Evolutionary conservation across 2,888 invertebrate species (phyloP).

Genomic region (Coenonympha glycerion): DNA sequence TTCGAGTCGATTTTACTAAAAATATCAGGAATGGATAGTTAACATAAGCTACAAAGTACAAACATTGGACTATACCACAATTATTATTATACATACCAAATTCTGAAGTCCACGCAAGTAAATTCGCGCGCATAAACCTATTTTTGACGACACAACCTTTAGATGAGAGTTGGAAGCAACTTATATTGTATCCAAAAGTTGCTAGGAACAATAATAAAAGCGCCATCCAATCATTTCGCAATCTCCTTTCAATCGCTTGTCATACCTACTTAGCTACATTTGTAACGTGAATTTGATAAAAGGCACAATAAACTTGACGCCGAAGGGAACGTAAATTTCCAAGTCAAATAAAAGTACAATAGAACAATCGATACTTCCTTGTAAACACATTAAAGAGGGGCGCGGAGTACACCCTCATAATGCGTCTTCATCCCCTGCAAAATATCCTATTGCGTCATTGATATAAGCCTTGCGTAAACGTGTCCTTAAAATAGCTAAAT

Average conservation of each 20-base stretch:
- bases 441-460: conserved; percentile 66
- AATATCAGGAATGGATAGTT: too few species aligned
- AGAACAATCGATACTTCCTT: conserved; percentile 73
- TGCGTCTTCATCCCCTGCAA: conserved; percentile 60
- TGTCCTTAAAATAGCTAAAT: too few species aligned
- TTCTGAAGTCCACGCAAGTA: too few species aligned
- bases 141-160: background rate
- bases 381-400: conserved; percentile 74
- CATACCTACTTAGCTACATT: conserved; percentile 15
- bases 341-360: conserved; percentile 73
- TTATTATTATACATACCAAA: too few species aligned
- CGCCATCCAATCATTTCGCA: conserved; percentile 15
- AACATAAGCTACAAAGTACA: too few species aligned
- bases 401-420: conserved; percentile 44
- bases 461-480: background rate
- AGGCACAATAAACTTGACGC: conserved; percentile 48
- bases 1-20: too few species aligned
- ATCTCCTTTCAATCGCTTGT: conserved; percentile 19
- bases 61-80: too few species aligned
- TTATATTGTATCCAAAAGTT: background rate
- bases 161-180: background rate
- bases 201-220: conserved; percentile 2
- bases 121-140: too few species aligned
- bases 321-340: conserved; percentile 60
- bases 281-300: conserved; percentile 35